Conservation (phyloP, 2,797 vertebrate species). For the Triplophysa yarkandensis region DNA sequence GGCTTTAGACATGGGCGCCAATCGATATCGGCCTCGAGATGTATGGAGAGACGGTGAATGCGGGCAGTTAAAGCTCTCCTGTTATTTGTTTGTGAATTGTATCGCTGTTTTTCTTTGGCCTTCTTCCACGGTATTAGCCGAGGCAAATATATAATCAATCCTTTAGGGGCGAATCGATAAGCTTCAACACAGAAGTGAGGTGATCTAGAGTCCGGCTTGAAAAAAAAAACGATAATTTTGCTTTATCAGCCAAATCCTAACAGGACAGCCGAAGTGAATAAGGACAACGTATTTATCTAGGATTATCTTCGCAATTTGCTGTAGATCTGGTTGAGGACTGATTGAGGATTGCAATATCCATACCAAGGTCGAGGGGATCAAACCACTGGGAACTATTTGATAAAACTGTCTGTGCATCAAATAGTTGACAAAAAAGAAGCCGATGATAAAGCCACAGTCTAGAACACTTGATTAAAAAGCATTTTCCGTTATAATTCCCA, state of each 20-base stretch:
- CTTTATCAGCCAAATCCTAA: slow-evolving; percentile 47
- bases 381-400: slow-evolving; percentile 1
- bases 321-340: neutral
- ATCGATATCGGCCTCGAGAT: slow-evolving; percentile 57
- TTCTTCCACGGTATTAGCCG: slow-evolving; percentile 45
- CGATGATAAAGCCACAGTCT: neutral
- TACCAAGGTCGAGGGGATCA: slow-evolving; percentile 9
- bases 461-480: neutral
- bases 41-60: slow-evolving; percentile 50
- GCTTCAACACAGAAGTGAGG: slow-evolving; percentile 44
- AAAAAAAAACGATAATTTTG: slow-evolving; percentile 41
- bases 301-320: slow-evolving; percentile 8
- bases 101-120: slow-evolving; percentile 48
- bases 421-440: neutral
- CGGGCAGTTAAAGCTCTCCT: slow-evolving; percentile 50
- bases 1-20: slow-evolving; percentile 36
- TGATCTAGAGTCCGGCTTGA: slow-evolving; percentile 53
- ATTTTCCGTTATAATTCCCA: neutral
- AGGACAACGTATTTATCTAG: slow-evolving; percentile 18
- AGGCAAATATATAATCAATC: slow-evolving; percentile 55
- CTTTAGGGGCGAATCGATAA: slow-evolving; percentile 52
- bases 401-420: neutral
- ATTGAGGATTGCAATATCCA: neutral
- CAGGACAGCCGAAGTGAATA: slow-evolving; percentile 42
- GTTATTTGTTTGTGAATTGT: slow-evolving; percentile 57